Evolutionary conservation across 2,888 invertebrate genomes (phyloP).

Genomic region (Neelides folsomi): DNA sequence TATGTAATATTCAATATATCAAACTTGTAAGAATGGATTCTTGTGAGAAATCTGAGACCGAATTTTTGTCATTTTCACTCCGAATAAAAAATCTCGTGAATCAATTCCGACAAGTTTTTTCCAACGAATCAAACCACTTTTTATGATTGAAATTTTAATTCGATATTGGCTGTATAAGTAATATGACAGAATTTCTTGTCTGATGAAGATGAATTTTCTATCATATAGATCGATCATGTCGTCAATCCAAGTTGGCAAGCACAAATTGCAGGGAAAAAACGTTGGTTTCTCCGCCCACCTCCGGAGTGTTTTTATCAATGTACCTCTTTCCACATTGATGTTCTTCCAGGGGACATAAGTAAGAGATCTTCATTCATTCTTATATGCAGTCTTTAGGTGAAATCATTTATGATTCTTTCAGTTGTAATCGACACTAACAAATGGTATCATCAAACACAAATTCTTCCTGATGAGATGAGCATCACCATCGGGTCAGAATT

Average conservation of each 20-base stretch:
- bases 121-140: neutral
- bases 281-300: conserved; percentile 81
- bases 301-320: conserved; percentile 80
- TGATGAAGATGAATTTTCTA: conserved; percentile 3
- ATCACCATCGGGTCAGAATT: conserved; percentile 94
- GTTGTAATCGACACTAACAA: conserved; percentile 88
- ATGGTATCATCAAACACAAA: conserved; percentile 87
- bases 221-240: conserved; percentile 75
- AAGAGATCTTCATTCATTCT: conserved; percentile 36
- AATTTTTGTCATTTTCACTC: neutral
- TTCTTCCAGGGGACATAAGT: conserved; percentile 84
- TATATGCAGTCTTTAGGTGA: neutral
- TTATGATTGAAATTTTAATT: conserved; percentile 3
- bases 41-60: too few relatives aligned
- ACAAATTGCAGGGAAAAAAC: conserved; percentile 74
- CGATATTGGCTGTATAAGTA: neutral
- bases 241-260: conserved; percentile 93
- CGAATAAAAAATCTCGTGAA: neutral
- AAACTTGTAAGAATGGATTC: too few relatives aligned
- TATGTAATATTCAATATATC: too few relatives aligned
- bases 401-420: conserved; percentile 40
- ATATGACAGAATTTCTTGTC: neutral
- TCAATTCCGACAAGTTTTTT: neutral
- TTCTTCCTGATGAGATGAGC: conserved; percentile 75
- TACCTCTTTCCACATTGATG: conserved; percentile 51